Percentiles rank a stretch among this genome's conserved stretches.
These are phyloP conservation scores for Pandion haliaetus DNA, from an alignment of 2,113 vertebrate species.

Conservation along the genomic window DNA sequence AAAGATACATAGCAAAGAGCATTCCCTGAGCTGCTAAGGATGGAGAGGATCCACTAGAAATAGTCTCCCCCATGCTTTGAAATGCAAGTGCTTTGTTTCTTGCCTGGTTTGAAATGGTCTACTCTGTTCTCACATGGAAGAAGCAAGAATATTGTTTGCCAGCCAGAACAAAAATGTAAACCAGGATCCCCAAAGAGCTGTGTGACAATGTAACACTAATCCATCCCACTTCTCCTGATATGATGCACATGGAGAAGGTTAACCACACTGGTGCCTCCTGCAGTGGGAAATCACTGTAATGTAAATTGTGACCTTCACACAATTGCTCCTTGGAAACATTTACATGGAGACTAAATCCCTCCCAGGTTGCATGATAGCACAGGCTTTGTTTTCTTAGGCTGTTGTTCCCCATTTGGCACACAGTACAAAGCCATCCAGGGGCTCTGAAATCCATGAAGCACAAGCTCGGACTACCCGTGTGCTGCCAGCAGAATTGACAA, in stretches of 20 bases:
- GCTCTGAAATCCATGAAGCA: not conserved
- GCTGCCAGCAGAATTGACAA: not conserved
- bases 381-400: not conserved
- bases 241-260: not conserved
- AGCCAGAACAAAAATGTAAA: slow-evolving; percentile 21
- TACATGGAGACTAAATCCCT: not conserved
- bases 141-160: not conserved
- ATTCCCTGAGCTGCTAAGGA: not conserved
- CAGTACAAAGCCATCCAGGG: not conserved
- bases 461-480: not conserved
- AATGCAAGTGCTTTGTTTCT: not conserved
- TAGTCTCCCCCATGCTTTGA: not conserved
- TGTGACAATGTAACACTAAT: slow-evolving; percentile 14
- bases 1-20: not conserved
- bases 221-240: not conserved
- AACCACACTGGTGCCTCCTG: not conserved
- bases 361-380: not conserved
- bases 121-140: not conserved
- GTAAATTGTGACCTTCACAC: slow-evolving; percentile 11
- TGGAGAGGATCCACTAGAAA: not conserved
- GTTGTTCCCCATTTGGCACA: not conserved
- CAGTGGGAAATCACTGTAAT: not conserved
- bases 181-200: slow-evolving; percentile 5
- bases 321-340: not conserved
- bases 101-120: not conserved